These are phyloP conservation scores for Drosophila quadrilineata DNA, from an alignment of 1,140 invertebrate genomes.

Conservation along the genomic window DNA sequence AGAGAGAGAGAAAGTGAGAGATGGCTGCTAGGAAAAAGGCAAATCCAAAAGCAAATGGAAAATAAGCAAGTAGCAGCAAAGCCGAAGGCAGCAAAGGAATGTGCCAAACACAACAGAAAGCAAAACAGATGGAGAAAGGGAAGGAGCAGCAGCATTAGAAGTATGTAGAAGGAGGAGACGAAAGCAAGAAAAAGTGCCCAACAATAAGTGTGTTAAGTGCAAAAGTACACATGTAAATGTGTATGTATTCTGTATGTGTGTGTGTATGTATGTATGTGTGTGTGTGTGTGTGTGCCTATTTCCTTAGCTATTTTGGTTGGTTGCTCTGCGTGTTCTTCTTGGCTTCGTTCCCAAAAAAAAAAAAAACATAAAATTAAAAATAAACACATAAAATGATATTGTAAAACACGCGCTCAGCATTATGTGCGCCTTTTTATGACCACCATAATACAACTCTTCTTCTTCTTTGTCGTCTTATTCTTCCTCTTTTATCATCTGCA, in stretches of 20 bases:
- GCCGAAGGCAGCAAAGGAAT: constrained; percentile 36
- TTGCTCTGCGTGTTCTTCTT: too few species aligned
- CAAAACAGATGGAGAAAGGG: background rate
- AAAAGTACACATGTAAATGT: constrained; percentile 37
- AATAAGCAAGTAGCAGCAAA: constrained; percentile 47
- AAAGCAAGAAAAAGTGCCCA: constrained; percentile 34
- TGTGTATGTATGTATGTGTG: constrained; percentile 33
- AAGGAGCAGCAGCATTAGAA: too few species aligned
- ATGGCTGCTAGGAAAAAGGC: constrained; percentile 39
- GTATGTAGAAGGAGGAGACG: too few species aligned
- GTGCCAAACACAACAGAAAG: constrained; percentile 8
- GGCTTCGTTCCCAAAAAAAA: too few species aligned
- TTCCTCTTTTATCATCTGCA: too few species aligned
- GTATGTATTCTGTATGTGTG: constrained; percentile 8
- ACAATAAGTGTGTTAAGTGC: constrained; percentile 54
- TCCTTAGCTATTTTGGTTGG: constrained; percentile 57
- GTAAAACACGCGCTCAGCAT: constrained; percentile 47
- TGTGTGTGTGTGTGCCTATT: constrained; percentile 32
- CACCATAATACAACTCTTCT: too few species aligned
- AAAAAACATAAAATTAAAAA: constrained; percentile 79
- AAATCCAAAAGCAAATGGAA: constrained; percentile 54
- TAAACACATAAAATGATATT: constrained; percentile 65
- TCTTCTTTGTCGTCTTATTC: too few species aligned
- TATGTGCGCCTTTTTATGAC: constrained; percentile 42
- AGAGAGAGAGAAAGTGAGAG: too few species aligned